Conservation (phyloP, 2,797 vertebrate genomes). For the Psittacula derbiana region DNA sequence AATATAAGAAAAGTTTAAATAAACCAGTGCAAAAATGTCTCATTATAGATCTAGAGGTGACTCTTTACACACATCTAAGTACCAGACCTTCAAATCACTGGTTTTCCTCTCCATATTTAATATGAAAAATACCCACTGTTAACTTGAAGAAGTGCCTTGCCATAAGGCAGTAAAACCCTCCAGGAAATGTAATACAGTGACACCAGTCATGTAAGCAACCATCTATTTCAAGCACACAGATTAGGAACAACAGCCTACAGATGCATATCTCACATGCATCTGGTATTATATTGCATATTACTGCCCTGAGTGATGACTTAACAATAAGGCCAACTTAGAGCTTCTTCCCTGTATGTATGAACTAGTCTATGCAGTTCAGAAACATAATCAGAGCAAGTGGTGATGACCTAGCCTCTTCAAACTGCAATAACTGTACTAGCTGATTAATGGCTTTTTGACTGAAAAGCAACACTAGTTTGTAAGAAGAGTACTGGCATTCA, state of each 20-base stretch:
- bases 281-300: background rate
- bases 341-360: background rate
- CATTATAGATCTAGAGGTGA: background rate
- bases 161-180: background rate
- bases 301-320: background rate
- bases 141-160: background rate
- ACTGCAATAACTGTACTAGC: background rate
- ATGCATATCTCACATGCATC: background rate
- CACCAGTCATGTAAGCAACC: background rate
- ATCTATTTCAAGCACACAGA: background rate
- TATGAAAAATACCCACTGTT: background rate
- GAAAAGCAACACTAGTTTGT: background rate
- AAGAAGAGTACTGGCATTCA: background rate
- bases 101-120: background rate
- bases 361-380: background rate
- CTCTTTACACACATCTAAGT: background rate
- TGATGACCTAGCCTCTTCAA: constrained; percentile 6
- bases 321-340: background rate
- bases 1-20: constrained; percentile 25
- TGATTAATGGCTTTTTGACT: background rate
- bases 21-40: background rate
- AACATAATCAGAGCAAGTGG: background rate
- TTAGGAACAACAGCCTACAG: background rate
- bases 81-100: background rate
- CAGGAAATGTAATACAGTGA: background rate